Evolutionary conservation across 2,113 vertebrate genomes (phyloP).

Genomic region (Elachura formosa): DNA sequence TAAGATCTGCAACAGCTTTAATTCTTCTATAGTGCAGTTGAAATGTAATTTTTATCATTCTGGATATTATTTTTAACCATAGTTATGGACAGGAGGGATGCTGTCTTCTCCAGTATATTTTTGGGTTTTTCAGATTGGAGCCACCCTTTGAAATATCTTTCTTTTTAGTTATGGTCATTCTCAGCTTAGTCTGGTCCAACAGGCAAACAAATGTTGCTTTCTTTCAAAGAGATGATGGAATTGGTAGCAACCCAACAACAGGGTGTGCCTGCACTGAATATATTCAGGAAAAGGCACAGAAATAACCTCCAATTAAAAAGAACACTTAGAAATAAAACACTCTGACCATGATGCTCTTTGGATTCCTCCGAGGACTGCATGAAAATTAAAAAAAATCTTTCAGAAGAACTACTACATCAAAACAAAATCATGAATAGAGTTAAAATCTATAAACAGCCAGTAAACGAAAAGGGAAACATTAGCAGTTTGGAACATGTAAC

Average conservation of each 20-base stretch:
- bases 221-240: slow-evolving; percentile 6
- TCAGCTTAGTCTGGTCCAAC: not conserved
- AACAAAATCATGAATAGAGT: not conserved
- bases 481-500: not conserved
- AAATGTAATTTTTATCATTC: not conserved
- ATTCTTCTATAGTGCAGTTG: not conserved
- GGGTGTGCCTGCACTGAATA: not conserved
- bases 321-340: not conserved
- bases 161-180: not conserved
- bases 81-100: not conserved
- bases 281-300: not conserved
- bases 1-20: not conserved
- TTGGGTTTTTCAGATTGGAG: not conserved
- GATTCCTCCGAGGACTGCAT: not conserved
- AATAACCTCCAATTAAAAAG: slow-evolving; percentile 12
- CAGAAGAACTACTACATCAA: not conserved
- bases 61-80: not conserved
- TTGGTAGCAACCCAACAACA: not conserved
- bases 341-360: not conserved
- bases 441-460: not conserved
- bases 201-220: slow-evolving; percentile 33
- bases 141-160: slow-evolving; percentile 10
- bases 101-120: not conserved
- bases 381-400: not conserved
- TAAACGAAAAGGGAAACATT: slow-evolving; percentile 3